Evolutionary conservation across 1,140 invertebrate genomes (phyloP).

Genomic region (Nasonia longicornis): DNA sequence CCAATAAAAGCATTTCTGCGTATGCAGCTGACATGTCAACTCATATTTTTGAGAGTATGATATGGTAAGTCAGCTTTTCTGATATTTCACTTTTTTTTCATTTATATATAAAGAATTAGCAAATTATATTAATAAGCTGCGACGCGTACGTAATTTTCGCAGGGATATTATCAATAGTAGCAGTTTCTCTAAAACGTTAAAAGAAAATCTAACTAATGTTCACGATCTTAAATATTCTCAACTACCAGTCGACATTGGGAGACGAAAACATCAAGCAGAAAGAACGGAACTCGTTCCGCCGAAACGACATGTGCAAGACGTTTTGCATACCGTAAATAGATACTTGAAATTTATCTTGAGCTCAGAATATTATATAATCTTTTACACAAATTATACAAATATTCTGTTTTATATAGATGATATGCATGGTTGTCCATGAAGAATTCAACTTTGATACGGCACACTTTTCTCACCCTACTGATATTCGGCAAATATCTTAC

Average conservation of each 20-base stretch:
- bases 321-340: constrained; percentile 53
- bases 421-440: constrained; percentile 55
- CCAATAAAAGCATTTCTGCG: not conserved
- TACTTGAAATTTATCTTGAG: not conserved
- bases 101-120: not conserved
- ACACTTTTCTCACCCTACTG: constrained; percentile 51
- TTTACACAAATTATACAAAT: not conserved
- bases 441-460: constrained; percentile 52
- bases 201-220: constrained; percentile 36
- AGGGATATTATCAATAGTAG: constrained; percentile 59
- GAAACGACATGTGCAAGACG: constrained; percentile 44
- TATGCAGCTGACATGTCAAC: constrained; percentile 39
- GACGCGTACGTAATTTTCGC: constrained; percentile 19
- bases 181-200: constrained; percentile 45
- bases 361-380: constrained; percentile 14
- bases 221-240: constrained; percentile 55
- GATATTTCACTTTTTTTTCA: not conserved
- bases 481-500: constrained; percentile 51
- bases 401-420: constrained; percentile 52
- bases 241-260: constrained; percentile 43
- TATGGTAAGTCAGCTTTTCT: constrained; percentile 52
- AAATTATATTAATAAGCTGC: not conserved
- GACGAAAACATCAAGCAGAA: constrained; percentile 48
- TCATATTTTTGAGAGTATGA: constrained; percentile 55
- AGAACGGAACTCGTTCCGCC: constrained; percentile 51